phyloP scores from a whole-genome alignment of 2,113 vertebrate genomes.

The Oreochromis spilurus region DNA sequence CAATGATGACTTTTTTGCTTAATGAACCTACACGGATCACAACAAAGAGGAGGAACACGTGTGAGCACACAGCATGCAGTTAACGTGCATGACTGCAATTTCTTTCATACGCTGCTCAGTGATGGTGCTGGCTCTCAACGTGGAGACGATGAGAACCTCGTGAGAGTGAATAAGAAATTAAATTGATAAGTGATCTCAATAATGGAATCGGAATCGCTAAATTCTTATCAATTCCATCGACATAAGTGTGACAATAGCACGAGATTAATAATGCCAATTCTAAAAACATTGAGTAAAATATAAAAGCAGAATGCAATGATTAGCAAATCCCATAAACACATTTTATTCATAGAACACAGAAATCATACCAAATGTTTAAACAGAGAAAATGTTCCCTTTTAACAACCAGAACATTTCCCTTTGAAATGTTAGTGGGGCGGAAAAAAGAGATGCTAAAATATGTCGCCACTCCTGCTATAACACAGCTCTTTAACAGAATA shows the following conservation, averaged over 20 bases:
- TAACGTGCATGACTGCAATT: not conserved
- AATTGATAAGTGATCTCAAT: not conserved
- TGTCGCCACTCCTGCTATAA: too few species aligned
- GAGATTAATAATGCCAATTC: rapidly evolving
- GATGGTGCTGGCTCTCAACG: not conserved
- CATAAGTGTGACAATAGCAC: not conserved
- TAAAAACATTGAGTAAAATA: not conserved
- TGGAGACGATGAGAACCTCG: not conserved
- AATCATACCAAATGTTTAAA: not conserved
- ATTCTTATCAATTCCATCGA: not conserved
- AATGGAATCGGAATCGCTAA: not conserved
- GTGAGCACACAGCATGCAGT: not conserved
- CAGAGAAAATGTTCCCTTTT: not conserved
- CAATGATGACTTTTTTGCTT: not conserved
- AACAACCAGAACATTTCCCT: not conserved
- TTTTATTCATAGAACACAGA: not conserved
- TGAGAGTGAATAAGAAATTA: not conserved
- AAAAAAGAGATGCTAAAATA: too few species aligned
- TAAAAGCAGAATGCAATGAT: not conserved
- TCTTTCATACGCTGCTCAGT: not conserved
- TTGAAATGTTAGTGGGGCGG: too few species aligned
- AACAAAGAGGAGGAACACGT: not conserved
- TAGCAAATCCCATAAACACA: not conserved
- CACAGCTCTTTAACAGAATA: too few species aligned
- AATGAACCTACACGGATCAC: not conserved